These are phyloP conservation scores for Hoplostethus mediterraneus DNA, from an alignment of 2,797 vertebrate genomes.

Conservation along the genomic window DNA sequence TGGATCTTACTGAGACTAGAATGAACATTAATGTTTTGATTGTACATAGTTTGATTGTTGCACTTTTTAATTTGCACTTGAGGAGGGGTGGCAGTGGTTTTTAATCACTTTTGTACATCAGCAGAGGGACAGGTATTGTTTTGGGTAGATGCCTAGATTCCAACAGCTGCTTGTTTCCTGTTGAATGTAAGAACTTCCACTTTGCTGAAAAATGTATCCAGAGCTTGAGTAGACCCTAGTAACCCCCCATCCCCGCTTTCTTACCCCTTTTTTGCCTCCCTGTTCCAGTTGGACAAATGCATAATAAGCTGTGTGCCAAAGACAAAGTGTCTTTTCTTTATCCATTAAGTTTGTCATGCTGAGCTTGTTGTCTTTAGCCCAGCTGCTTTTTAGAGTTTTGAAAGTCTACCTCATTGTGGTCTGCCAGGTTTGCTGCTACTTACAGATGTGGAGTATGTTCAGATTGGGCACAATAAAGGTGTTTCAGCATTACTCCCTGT, in stretches of 20 bases:
- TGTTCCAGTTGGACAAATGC: conserved; percentile 82
- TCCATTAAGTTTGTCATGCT: conserved; percentile 86
- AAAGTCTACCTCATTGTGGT: conserved; percentile 99
- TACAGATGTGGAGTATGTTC: conserved; percentile 97
- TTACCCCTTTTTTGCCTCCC: conserved; percentile 76
- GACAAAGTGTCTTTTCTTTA: conserved; percentile 88
- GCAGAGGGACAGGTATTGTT: conserved; percentile 86
- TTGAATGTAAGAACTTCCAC: conserved; percentile 89
- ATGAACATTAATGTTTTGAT: conserved; percentile 84
- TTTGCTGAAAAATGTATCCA: conserved; percentile 88
- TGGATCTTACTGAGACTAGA: conserved; percentile 87
- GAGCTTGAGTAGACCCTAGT: conserved; percentile 88
- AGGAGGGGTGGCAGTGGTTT: conserved; percentile 93
- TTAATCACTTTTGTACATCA: conserved; percentile 97
- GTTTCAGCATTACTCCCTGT: conserved; percentile 92
- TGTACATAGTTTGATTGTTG: conserved; percentile 95
- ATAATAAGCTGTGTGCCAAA: conserved; percentile 97
- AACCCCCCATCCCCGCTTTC: conserved; percentile 70
- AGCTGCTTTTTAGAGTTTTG: conserved; percentile 98
- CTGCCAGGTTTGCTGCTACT: conserved; percentile 96
- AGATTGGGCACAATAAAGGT: conserved; percentile 99
- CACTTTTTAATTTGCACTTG: conserved; percentile 99
- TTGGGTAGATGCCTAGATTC: conserved; percentile 80
- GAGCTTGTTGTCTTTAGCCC: conserved; percentile 93
- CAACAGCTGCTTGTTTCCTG: conserved; percentile 85